phyloP scores from a whole-genome alignment of 2,797 vertebrate genomes.

The Babyrousa celebensis region DNA sequence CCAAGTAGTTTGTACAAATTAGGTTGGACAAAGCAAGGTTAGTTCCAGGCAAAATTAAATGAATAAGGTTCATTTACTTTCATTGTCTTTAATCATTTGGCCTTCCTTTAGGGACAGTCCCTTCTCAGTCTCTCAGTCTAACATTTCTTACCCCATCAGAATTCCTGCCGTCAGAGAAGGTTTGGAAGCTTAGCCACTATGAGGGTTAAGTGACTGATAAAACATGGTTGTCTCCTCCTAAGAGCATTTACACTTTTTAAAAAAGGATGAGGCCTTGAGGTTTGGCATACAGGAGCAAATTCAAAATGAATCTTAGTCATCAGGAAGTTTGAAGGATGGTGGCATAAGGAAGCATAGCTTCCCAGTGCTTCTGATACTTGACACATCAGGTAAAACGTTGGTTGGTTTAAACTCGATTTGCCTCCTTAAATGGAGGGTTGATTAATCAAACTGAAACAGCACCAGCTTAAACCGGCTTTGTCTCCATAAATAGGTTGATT shows the following conservation, averaged over 20 bases:
- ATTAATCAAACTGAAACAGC: not conserved
- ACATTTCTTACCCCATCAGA: not conserved
- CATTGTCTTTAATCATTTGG: not conserved
- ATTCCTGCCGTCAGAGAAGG: constrained; percentile 30
- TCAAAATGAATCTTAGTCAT: not conserved
- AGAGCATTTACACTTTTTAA: not conserved
- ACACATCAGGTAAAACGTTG: not conserved
- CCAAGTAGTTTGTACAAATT: constrained; percentile 27
- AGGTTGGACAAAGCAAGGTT: not conserved
- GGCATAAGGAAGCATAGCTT: not conserved
- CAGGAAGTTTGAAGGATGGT: not conserved
- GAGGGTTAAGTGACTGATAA: not conserved
- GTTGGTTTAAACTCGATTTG: not conserved
- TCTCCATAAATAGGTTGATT: not conserved
- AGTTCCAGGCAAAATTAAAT: constrained; percentile 19
- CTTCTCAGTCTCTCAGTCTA: not conserved
- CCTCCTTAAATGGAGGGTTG: not conserved
- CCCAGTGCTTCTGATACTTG: not conserved
- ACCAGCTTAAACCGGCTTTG: not conserved
- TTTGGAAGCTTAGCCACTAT: not conserved
- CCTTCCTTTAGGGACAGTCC: not conserved
- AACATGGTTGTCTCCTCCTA: not conserved
- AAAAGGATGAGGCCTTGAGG: not conserved
- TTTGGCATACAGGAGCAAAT: constrained; percentile 30
- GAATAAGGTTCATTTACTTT: constrained; percentile 30